These are phyloP conservation scores for Lacerta viridis DNA, from an alignment of 2,797 vertebrate species.

Conservation along the genomic window DNA sequence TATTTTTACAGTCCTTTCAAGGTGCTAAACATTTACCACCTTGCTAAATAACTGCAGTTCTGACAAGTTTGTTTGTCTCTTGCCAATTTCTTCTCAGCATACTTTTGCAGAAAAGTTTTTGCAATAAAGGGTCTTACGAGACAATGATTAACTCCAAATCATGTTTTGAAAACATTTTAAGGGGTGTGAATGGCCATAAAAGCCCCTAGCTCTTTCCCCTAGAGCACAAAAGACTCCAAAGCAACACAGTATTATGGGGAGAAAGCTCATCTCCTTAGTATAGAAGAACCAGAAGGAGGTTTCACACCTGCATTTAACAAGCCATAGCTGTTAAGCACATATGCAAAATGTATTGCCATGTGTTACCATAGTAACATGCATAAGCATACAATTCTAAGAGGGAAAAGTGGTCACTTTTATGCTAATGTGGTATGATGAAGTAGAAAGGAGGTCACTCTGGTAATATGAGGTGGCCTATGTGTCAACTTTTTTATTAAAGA, in stretches of 20 bases:
- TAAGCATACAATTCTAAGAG: neutral
- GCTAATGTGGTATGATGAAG: neutral
- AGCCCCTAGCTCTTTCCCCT: neutral
- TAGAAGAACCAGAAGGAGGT: neutral
- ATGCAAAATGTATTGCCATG: neutral
- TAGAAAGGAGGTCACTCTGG: too few species aligned
- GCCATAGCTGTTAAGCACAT: neutral
- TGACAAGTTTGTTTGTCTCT: constrained; percentile 48
- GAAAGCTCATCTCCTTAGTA: neutral
- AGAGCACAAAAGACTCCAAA: neutral
- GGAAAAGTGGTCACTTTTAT: neutral
- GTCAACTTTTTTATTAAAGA: too few species aligned
- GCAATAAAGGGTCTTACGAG: constrained; percentile 8
- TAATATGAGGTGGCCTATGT: too few species aligned
- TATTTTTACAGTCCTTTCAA: constrained; percentile 52
- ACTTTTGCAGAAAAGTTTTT: neutral
- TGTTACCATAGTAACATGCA: neutral
- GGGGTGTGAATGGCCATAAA: constrained; percentile 10
- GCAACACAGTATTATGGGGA: neutral
- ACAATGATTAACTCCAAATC: constrained; percentile 20
- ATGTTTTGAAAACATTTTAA: constrained; percentile 40
- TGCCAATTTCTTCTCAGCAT: constrained; percentile 20
- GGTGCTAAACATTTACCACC: constrained; percentile 28
- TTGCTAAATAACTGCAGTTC: constrained; percentile 49
- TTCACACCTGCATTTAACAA: neutral